Conservation (phyloP, 2,888 invertebrate genomes). For the Agelastica alni region DNA sequence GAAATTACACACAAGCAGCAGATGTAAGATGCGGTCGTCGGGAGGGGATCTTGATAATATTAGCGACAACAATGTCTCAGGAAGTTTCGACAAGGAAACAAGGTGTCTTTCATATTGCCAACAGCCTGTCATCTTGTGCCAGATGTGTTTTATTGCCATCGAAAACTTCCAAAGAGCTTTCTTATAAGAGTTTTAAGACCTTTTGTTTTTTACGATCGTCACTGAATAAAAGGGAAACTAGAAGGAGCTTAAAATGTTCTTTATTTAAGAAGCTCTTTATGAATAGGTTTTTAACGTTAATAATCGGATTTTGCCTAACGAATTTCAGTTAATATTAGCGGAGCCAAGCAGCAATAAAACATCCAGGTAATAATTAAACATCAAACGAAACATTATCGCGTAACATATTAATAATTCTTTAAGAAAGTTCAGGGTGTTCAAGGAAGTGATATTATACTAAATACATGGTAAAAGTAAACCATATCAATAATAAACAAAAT, state of each 20-base stretch:
- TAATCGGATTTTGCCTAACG: constrained; percentile 5
- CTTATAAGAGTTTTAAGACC: constrained; percentile 24
- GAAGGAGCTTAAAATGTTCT: constrained; percentile 6
- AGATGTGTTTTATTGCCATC: constrained; percentile 45
- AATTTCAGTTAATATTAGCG: too few species aligned
- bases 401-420: too few species aligned
- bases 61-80: constrained; percentile 36
- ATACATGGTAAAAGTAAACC: too few species aligned
- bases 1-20: constrained; percentile 11
- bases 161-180: constrained; percentile 29
- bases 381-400: too few species aligned
- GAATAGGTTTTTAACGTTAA: constrained; percentile 5
- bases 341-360: too few species aligned
- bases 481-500: too few species aligned
- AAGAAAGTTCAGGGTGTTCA: too few species aligned
- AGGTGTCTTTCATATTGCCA: constrained; percentile 46
- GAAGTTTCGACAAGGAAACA: constrained; percentile 37
- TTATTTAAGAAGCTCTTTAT: constrained; percentile 4
- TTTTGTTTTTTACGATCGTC: constrained; percentile 12
- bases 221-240: constrained; percentile 5
- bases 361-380: too few species aligned
- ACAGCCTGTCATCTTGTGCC: constrained; percentile 38
- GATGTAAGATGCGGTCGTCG: background rate
- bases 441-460: too few species aligned
- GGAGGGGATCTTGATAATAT: constrained; percentile 31